Base-by-base conservation (phyloP, 2,888 invertebrate genomes). In the Perithous albicinctus region DNA sequence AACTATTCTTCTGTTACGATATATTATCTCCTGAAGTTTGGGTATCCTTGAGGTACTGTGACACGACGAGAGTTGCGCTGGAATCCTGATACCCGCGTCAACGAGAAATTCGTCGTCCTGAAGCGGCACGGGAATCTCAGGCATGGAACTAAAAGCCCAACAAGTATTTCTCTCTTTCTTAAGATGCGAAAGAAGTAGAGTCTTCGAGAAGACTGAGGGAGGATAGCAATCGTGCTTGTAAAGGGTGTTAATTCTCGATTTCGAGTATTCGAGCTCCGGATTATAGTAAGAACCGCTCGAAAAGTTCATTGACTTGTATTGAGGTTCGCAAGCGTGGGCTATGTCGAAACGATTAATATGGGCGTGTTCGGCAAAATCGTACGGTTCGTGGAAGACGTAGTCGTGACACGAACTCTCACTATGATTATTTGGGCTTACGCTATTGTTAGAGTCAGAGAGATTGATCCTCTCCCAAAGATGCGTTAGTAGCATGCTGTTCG, bases 131-230 rank as follows among this genome's bases (percentile, higher is more conserved):
- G 92, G 90, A 43, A 92, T 90, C 78, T 91, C 91, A 2, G 92
- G 91, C 91, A 91, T 89, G 48, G 92, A 92, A 73, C 92, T 92
- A 88, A 92, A 92, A 91, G 88, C 89, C 92, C 92, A 92, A 89
- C 91, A 91, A 69, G 90, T 89, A 81, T 92, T 91, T 78, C 87
- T 88, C 23, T 85, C 85, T 18, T 91, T 89, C 69, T 85, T 84
- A 38, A 87, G 63, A 70, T 88, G 87, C n/a, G 91, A 87, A 78
- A 90, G 74, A 35, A 87, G 64, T 26, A 89, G 81, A 6, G 87
- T 86, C 38, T 87, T 90, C 15, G 88, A 85, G 10, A 89, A 78
- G 23, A 87, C 86, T 43, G 89, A 85, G 59, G 87, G 73, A 32
- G 85, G 63, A 76, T 87, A 82, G 61, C 74, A 80, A 73, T 84